Conservation (phyloP, 2,113 vertebrate species). For the Athene cunicularia region DNA sequence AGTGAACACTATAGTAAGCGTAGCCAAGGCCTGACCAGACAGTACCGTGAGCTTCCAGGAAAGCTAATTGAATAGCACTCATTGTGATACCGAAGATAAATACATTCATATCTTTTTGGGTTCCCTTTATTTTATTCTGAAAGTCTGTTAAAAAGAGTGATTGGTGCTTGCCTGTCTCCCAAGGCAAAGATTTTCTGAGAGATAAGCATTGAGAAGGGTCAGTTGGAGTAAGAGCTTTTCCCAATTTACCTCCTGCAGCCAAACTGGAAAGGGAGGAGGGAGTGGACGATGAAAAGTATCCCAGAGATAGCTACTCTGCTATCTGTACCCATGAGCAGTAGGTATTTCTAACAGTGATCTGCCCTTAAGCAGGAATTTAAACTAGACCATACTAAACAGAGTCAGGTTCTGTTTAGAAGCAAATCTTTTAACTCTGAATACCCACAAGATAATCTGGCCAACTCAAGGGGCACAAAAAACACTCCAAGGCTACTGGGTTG, state of each 20-base stretch:
- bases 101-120: background rate
- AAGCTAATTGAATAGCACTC: background rate
- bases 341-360: fast-evolving
- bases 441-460: background rate
- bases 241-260: background rate
- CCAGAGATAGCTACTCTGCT: background rate
- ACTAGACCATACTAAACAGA: background rate
- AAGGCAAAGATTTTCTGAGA: background rate
- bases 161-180: background rate
- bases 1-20: background rate
- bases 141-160: background rate
- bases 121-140: background rate
- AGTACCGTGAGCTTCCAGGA: background rate
- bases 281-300: background rate
- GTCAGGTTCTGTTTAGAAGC: background rate
- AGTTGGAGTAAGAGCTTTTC: background rate
- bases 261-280: background rate
- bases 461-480: background rate
- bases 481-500: background rate
- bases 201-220: background rate
- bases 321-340: fast-evolving
- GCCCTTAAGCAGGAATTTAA: background rate
- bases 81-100: background rate
- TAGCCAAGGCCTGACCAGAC: background rate
- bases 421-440: background rate